Conservation (phyloP, 2,888 invertebrate genomes). For the Venustoraphidia nigricollis region DNA sequence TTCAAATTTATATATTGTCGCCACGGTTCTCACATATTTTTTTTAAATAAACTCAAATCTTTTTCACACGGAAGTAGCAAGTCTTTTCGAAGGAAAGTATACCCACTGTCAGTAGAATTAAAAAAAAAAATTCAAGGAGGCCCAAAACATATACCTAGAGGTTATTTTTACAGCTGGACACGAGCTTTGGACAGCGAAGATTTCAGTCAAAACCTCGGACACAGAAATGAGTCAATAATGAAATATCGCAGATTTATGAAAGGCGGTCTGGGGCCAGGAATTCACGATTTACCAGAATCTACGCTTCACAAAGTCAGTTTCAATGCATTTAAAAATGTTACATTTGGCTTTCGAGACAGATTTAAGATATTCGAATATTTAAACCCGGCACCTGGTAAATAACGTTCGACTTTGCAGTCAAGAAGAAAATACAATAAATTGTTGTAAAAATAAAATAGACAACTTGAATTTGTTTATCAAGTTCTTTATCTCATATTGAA, state of each 20-base stretch:
- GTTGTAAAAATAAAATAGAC: too few relatives aligned
- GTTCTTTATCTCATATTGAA: too few relatives aligned
- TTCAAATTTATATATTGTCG: too few relatives aligned
- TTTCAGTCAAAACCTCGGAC: constrained; percentile 17
- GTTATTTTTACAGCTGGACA: constrained; percentile 15
- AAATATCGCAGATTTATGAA: constrained; percentile 11
- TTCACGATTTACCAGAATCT: constrained; percentile 14
- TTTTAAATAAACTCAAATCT: too few relatives aligned
- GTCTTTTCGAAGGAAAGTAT: too few relatives aligned
- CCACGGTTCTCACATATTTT: too few relatives aligned
- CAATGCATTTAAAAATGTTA: constrained; percentile 12
- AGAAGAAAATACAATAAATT: too few relatives aligned
- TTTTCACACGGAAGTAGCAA: too few relatives aligned
- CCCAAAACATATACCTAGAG: neutral
- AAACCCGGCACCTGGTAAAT: constrained; percentile 15
- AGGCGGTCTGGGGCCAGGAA: constrained; percentile 15
- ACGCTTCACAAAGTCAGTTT: constrained; percentile 9
- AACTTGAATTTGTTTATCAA: too few relatives aligned
- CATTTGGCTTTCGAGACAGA: constrained; percentile 15
- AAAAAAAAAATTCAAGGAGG: too few relatives aligned
- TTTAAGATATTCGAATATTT: constrained; percentile 11
- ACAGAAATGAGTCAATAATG: constrained; percentile 14
- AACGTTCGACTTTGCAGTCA: too few relatives aligned
- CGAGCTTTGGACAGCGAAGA: constrained; percentile 14
- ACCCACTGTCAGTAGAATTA: too few relatives aligned